Percentiles rank a stretch among this genome's conserved stretches.
Evolutionary conservation across 2,113 vertebrate species (phyloP).

Genomic region (Helogale parvula): DNA sequence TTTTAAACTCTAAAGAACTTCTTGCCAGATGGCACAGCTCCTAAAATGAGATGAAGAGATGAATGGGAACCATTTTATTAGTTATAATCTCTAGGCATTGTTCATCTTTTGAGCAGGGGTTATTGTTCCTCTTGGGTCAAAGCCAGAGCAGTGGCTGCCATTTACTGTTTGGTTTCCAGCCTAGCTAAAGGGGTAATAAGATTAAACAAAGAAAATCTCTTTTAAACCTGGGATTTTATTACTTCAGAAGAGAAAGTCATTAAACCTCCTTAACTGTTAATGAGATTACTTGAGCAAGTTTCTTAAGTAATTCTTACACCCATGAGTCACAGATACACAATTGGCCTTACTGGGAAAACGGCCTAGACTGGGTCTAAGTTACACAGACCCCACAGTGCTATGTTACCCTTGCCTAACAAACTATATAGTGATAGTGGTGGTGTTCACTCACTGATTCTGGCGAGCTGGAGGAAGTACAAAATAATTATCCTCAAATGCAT

Average conservation of each 20-base stretch:
- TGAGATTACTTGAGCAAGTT: neutral
- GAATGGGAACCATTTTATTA: neutral
- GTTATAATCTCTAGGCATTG: slow-evolving; percentile 12
- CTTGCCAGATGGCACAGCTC: slow-evolving; percentile 45
- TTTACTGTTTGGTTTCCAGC: slow-evolving; percentile 51
- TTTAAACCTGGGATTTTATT: slow-evolving; percentile 48
- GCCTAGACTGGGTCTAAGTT: neutral
- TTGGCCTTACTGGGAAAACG: neutral
- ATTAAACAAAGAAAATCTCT: slow-evolving; percentile 15
- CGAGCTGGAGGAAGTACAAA: neutral
- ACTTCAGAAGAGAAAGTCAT: slow-evolving; percentile 27
- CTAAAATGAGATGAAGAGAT: slow-evolving; percentile 6
- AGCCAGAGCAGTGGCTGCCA: neutral
- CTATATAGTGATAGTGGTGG: neutral
- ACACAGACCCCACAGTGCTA: neutral
- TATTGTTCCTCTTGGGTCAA: neutral
- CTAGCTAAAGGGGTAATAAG: neutral
- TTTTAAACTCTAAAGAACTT: neutral
- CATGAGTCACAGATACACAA: neutral
- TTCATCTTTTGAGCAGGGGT: neutral
- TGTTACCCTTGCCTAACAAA: neutral
- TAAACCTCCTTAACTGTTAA: slow-evolving; percentile 15
- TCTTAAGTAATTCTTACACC: slow-evolving; percentile 10
- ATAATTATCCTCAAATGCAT: neutral
- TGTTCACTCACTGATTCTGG: neutral